Base-by-base conservation (phyloP, 2,888 invertebrate genomes). In the Microctonus hyperodae region DNA sequence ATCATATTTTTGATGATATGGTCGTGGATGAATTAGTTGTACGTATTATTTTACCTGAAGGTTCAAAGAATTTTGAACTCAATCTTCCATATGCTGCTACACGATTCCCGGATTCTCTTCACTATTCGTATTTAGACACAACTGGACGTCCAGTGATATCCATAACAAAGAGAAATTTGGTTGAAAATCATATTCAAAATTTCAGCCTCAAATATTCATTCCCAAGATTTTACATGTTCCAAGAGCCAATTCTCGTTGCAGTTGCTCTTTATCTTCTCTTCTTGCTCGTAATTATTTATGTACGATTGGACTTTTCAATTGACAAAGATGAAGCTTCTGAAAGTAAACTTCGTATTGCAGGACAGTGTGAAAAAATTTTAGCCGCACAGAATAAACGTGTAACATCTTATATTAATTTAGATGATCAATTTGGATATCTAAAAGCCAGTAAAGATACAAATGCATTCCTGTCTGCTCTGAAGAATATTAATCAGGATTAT, bases 1-100 rank as follows among this genome's bases (percentile, higher is more conserved):
- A 99, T 85, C 98, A 98, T 81, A 90, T 99, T 53, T 97, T 92
- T 85, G 98, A 98, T 85, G 97, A 99, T 76, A 96, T 98, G 93
- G 90, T 94, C 61, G 91, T 99, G 60, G 97, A 98, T 78, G 92
- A 97, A 76, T 86, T 96, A 35, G 87, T 90, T 35, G 90, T 98
- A 0, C 93, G 92, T 81, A 90, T 99, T 61, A 94, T 98, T 76
- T 86, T 99, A 68, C 99, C 99, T 0, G 98, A 99, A 84, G 96
- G 97, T 44, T 89, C 93, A 11, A 88, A 90, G n/a, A 90, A 93
- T 78, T 89, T 96, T 61, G 90, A 94, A 78, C 80, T 97, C 0
- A 89, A 88, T 64, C 87, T 94, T 2, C 98, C 98, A 0, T 99
- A 93, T 84, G 82, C 89, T 9, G 92, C 96, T 0, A 88, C 90